Evolutionary conservation across 1,140 invertebrate species (phyloP), one percentile per base, ranked within the genome.

Genomic region (Stegodyphus dumicola): DNA sequence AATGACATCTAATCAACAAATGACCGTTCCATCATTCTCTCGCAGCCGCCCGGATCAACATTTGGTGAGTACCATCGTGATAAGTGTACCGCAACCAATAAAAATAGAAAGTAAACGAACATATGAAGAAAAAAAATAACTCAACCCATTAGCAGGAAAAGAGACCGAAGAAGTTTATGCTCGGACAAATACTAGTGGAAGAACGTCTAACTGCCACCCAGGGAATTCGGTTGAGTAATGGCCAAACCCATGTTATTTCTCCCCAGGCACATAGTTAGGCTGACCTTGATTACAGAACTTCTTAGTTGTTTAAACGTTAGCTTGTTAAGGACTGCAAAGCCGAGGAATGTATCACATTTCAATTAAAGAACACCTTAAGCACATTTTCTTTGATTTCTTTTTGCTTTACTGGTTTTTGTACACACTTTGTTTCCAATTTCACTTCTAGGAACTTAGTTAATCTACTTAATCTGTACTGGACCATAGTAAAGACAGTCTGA

Each of bases 271-370:
- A n/a, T 53, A 48, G 70, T 73, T 81, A 81, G 78, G 78, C 69
- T 52, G 53, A 53, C 77, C 33, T 79, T 79, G 77, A 79, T 79
- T 79, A 79, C 77, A 66, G 17, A 70, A 66, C 65, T 70, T 77
- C 33, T 49, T 33, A 66, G 75, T 66, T 77, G 60, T 54, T 65
- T 79, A 56, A 79, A 79, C 65, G 51, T 54, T 5, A 66, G 17
- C 53, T 79, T 70, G 77, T 70, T 79, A 70, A 13, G 48, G 51
- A 54, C 48, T 73, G 70, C 78, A 49, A 81, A 81, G 67, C 73
- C 69, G n/a, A 71, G 69, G 78, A 73, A 81, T 81, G 66, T 69
- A 81, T 81, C 73, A 81, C 69, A 81, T 81, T 81, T 81, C 78
- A 81, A 81, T 81, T 81, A 81, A 71, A 81, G 54, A 33, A 33